Evolutionary conservation across 2,888 invertebrate genomes (phyloP).

Genomic region (Pteria penguin): DNA sequence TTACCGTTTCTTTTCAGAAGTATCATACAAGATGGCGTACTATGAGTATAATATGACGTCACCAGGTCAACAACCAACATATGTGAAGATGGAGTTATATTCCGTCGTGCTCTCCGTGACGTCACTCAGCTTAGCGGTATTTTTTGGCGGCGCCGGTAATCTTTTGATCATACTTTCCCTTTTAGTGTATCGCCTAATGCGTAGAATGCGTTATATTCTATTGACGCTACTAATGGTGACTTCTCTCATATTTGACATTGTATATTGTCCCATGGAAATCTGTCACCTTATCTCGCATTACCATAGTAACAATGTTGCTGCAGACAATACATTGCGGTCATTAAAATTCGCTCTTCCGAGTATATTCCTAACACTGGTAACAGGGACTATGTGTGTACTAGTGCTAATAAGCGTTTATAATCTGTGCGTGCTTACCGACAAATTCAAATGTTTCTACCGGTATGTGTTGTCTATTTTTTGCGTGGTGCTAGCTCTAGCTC

Average conservation of each 20-base stretch:
- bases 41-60: background rate
- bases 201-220: slow-evolving; percentile 64
- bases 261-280: slow-evolving; percentile 72
- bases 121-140: slow-evolving; percentile 61
- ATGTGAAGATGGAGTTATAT: slow-evolving; percentile 60
- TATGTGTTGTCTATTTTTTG: slow-evolving; percentile 13
- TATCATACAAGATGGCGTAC: background rate
- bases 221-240: slow-evolving; percentile 61
- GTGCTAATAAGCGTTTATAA: slow-evolving; percentile 59
- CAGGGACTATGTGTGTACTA: slow-evolving; percentile 57
- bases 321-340: slow-evolving; percentile 20
- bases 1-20: too few species aligned
- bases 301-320: slow-evolving; percentile 43
- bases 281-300: slow-evolving; percentile 63
- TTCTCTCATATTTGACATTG: slow-evolving; percentile 63
- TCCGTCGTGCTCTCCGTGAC: slow-evolving; percentile 69
- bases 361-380: slow-evolving; percentile 63
- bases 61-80: background rate
- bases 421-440: slow-evolving; percentile 32
- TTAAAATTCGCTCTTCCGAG: slow-evolving; percentile 61
- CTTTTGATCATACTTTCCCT: slow-evolving; percentile 65
- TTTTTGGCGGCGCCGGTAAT: slow-evolving; percentile 68
- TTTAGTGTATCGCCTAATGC: slow-evolving; percentile 57
- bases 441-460: slow-evolving; percentile 20
- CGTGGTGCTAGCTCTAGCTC: slow-evolving; percentile 42